Percentiles rank a stretch among this genome's conserved stretches.
These are phyloP conservation scores for Chromis chromis DNA, from an alignment of 2,797 vertebrate genomes.

Conservation along the genomic window DNA sequence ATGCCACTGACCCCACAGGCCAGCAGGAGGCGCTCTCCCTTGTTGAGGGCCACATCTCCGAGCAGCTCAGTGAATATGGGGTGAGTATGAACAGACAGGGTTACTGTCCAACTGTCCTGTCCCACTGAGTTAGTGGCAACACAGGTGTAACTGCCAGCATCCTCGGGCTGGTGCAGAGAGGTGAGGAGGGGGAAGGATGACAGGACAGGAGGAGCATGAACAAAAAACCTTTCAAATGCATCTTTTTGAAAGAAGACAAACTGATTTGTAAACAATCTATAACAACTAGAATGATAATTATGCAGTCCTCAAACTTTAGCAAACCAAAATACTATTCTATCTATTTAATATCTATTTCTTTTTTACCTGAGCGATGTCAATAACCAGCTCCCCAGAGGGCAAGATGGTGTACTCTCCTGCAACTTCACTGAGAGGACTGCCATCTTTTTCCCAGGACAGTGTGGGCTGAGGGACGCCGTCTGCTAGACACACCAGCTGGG, in stretches of 20 bases:
- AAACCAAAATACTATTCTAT: too few relatives aligned
- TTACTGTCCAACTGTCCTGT: constrained; percentile 85
- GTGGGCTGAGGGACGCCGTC: constrained; percentile 91
- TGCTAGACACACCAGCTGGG: constrained; percentile 87
- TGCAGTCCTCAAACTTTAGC: too few relatives aligned
- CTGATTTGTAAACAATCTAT: not conserved
- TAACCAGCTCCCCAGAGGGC: constrained; percentile 89
- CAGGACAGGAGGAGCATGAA: not conserved
- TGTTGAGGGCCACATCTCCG: constrained; percentile 90
- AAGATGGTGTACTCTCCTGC: constrained; percentile 86
- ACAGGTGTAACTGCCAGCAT: constrained; percentile 92
- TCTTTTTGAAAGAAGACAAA: constrained; percentile 3
- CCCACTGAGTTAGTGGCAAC: constrained; percentile 90
- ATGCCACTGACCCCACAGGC: constrained; percentile 88
- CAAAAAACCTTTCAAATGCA: not conserved
- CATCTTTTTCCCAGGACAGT: constrained; percentile 90
- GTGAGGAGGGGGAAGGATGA: not conserved
- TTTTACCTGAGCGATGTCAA: constrained; percentile 88
- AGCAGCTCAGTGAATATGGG: constrained; percentile 92
- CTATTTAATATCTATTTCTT: not conserved
- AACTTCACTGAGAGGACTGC: constrained; percentile 76
- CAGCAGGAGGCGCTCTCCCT: constrained; percentile 91
- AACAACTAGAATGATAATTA: not conserved
- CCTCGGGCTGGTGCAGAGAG: constrained; percentile 82
- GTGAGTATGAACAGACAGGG: constrained; percentile 87